A percentile compares a stretch with the other conserved stretches of the same genome.
These are phyloP conservation scores for Formica aserva DNA, from an alignment of 2,888 invertebrate genomes.

Conservation along the genomic window DNA sequence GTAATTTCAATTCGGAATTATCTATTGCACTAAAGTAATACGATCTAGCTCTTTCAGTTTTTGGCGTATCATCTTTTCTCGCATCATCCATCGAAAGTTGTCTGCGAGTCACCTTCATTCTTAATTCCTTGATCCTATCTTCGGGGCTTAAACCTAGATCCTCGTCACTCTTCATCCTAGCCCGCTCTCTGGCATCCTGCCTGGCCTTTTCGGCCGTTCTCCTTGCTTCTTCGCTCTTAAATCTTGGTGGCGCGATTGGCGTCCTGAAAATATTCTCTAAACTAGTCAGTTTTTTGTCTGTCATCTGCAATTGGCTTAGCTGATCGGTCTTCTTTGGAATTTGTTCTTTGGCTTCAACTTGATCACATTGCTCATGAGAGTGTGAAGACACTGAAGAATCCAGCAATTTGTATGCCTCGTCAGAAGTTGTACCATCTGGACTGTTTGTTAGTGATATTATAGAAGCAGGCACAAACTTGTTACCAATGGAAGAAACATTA, in stretches of 20 bases:
- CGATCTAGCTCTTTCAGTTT: slow-evolving; percentile 71
- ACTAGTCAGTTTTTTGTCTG: slow-evolving; percentile 7
- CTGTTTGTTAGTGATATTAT: slow-evolving; percentile 75
- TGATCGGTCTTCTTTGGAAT: slow-evolving; percentile 16
- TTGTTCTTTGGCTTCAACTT: slow-evolving; percentile 18
- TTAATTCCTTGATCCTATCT: slow-evolving; percentile 88
- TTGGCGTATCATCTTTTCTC: slow-evolving; percentile 74
- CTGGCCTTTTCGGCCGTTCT: slow-evolving; percentile 88
- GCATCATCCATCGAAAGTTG: slow-evolving; percentile 81
- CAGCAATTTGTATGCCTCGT: slow-evolving; percentile 75
- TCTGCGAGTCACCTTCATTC: slow-evolving; percentile 85
- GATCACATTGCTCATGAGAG: neutral
- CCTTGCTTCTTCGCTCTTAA: slow-evolving; percentile 86
- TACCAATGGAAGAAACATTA: slow-evolving; percentile 28
- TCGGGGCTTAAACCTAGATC: slow-evolving; percentile 91
- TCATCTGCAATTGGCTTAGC: neutral
- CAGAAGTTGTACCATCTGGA: slow-evolving; percentile 77
- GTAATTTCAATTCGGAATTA: slow-evolving; percentile 75
- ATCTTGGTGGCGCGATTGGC: slow-evolving; percentile 87
- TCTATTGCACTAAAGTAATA: slow-evolving; percentile 75
- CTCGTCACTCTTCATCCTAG: slow-evolving; percentile 90
- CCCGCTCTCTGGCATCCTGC: slow-evolving; percentile 89
- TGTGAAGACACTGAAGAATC: slow-evolving; percentile 47
- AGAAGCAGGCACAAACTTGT: slow-evolving; percentile 77
- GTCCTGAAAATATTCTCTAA: slow-evolving; percentile 84